A percentile compares a stretch with the other conserved stretches of the same genome.
These are phyloP conservation scores for Battus philenor DNA, from an alignment of 1,140 invertebrate genomes.

Conservation along the genomic window DNA sequence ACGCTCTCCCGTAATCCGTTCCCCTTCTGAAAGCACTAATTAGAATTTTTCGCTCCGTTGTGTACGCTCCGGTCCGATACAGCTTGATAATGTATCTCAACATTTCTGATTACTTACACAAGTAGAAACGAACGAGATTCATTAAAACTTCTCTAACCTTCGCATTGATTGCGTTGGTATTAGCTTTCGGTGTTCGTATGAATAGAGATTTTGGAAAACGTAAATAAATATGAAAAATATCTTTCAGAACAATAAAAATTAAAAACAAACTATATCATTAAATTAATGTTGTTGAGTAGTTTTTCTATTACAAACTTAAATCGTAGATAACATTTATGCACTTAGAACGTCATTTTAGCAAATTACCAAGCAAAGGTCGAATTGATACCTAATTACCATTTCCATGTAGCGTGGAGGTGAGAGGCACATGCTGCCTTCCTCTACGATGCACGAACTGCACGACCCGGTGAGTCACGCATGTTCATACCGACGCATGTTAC, in stretches of 20 bases:
- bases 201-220: no score
- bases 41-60: slow-evolving; percentile 27
- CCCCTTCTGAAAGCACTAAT: slow-evolving; percentile 18
- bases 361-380: background rate
- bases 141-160: no score
- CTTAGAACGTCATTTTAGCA: no score
- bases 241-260: no score
- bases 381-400: background rate
- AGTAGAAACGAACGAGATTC: no score
- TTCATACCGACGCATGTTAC: slow-evolving; percentile 25
- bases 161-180: no score
- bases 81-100: slow-evolving; percentile 4
- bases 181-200: no score
- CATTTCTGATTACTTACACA: no score
- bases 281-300: no score
- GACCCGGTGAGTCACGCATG: slow-evolving; percentile 65
- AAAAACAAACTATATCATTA: no score
- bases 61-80: background rate
- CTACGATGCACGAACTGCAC: slow-evolving; percentile 74
- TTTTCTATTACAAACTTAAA: background rate
- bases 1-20: slow-evolving; percentile 17
- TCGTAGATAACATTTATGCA: no score
- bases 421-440: slow-evolving; percentile 70
- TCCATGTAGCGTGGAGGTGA: slow-evolving; percentile 51
- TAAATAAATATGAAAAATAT: no score